phyloP scores from a whole-genome alignment of 2,113 vertebrate species.

The Peromyscus californicus region DNA sequence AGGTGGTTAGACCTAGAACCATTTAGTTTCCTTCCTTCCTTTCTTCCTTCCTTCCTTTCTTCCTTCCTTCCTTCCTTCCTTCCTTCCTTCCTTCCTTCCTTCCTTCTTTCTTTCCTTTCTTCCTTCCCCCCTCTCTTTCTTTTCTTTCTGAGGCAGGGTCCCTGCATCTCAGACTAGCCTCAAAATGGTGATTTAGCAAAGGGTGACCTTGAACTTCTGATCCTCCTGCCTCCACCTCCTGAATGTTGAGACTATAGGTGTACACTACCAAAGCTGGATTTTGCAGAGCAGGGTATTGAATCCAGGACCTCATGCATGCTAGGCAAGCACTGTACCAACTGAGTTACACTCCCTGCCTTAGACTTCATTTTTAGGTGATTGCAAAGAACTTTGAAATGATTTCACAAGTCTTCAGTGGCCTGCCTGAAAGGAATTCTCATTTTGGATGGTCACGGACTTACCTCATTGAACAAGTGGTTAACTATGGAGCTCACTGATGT shows the following conservation, averaged over 20 bases:
- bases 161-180: not conserved
- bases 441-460: not conserved
- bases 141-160: not conserved
- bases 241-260: not conserved
- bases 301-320: not conserved
- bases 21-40: not conserved
- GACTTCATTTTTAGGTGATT: not conserved
- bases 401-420: not conserved
- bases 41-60: too few species aligned
- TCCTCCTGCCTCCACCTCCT: not conserved
- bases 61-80: rapidly evolving
- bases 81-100: rapidly evolving
- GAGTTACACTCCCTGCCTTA: not conserved
- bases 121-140: too few species aligned
- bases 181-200: not conserved
- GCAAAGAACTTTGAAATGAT: conserved; percentile 13
- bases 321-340: not conserved
- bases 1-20: not conserved
- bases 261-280: not conserved
- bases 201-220: not conserved
- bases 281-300: not conserved
- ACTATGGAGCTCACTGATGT: not conserved
- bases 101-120: too few species aligned
- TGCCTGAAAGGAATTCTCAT: not conserved
- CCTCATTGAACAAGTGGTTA: not conserved